These are phyloP conservation scores for Andrena haemorrhoa DNA, from an alignment of 2,888 invertebrate species.

Conservation along the genomic window DNA sequence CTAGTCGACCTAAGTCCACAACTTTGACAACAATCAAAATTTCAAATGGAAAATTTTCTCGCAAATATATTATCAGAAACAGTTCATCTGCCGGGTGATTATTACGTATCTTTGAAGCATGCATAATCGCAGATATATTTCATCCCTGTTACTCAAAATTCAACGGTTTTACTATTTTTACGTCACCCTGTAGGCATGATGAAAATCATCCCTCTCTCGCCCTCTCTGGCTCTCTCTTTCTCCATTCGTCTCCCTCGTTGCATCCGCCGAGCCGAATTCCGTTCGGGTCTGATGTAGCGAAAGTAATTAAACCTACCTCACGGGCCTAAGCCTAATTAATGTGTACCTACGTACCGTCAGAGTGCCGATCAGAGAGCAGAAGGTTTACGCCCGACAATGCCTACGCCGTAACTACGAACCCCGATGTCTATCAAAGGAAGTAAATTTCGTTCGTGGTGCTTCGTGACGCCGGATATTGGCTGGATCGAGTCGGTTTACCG, in stretches of 20 bases:
- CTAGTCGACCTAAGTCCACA: too few species aligned
- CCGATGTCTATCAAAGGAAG: constrained; percentile 72
- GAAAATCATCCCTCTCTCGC: constrained; percentile 28
- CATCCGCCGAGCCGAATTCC: constrained; percentile 62
- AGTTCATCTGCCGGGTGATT: too few species aligned
- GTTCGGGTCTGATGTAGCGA: constrained; percentile 81
- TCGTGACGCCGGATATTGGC: constrained; percentile 44
- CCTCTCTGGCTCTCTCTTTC: constrained; percentile 44
- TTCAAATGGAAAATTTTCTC: too few species aligned
- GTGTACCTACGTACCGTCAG: constrained; percentile 79
- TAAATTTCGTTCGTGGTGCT: constrained; percentile 68
- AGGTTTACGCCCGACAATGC: constrained; percentile 74
- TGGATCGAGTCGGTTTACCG: constrained; percentile 44
- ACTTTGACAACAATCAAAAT: too few species aligned
- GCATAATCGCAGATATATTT: too few species aligned
- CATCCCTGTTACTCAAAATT: neutral
- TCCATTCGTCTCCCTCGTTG: constrained; percentile 49
- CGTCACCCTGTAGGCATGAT: neutral
- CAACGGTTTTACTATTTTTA: neutral
- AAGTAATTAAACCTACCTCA: constrained; percentile 83
- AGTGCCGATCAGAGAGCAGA: constrained; percentile 69
- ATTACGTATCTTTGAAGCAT: too few species aligned
- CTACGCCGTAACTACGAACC: constrained; percentile 65
- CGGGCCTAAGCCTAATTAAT: constrained; percentile 83
- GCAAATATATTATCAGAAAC: too few species aligned